These are phyloP conservation scores for Apodemus sylvaticus DNA, from an alignment of 2,113 vertebrate genomes.

Conservation along the genomic window DNA sequence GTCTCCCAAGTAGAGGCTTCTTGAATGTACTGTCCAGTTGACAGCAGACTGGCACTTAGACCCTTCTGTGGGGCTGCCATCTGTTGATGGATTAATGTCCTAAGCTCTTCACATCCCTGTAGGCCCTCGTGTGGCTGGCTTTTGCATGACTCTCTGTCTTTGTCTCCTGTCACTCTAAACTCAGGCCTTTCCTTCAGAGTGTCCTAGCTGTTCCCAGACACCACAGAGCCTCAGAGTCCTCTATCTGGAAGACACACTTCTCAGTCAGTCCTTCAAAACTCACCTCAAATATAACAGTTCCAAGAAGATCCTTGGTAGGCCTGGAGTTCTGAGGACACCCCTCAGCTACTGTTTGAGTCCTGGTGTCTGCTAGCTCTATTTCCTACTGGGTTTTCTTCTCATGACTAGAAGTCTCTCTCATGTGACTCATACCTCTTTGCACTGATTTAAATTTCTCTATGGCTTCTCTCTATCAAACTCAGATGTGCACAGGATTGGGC, in stretches of 20 bases:
- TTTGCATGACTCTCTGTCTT: not conserved
- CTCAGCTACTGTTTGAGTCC: not conserved
- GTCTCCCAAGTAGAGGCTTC: not conserved
- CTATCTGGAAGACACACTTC: not conserved
- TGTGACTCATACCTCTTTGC: not conserved
- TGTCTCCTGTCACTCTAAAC: not conserved
- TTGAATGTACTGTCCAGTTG: not conserved
- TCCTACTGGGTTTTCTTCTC: not conserved
- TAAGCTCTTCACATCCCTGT: not conserved
- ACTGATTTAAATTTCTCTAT: constrained; percentile 4
- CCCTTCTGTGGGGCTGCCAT: not conserved
- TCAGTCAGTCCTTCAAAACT: not conserved
- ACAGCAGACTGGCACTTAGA: not conserved
- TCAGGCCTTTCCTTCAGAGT: not conserved
- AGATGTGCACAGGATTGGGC: not conserved
- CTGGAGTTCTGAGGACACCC: not conserved
- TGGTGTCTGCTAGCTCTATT: not conserved
- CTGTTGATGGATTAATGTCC: not conserved
- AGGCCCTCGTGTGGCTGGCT: not conserved
- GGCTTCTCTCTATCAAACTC: not conserved
- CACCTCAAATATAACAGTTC: not conserved
- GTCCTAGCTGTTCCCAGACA: not conserved
- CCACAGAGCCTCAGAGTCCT: not conserved
- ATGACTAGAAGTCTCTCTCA: not conserved
- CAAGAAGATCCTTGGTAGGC: too few species aligned